Percentiles rank a stretch among this genome's conserved stretches.
These are phyloP conservation scores for Neoaliturus tenellus DNA, from an alignment of 2,888 invertebrate species.

Conservation along the genomic window DNA sequence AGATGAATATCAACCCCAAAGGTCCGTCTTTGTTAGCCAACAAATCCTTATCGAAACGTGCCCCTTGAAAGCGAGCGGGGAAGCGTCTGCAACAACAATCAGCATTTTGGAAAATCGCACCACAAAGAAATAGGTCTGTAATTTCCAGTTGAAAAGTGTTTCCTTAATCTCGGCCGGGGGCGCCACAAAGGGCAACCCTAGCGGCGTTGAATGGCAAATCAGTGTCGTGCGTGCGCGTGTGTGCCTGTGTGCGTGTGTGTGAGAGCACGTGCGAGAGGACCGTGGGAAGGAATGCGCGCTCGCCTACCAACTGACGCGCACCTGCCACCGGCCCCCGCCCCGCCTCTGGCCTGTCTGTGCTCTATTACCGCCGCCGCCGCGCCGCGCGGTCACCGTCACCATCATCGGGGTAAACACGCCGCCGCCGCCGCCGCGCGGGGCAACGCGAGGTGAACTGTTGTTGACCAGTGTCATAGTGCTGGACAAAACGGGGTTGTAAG, in stretches of 20 bases:
- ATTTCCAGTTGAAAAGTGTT: constrained; percentile 52
- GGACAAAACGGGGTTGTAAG: too few species aligned
- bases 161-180: constrained; percentile 39
- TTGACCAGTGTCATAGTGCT: too few species aligned
- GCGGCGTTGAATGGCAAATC: constrained; percentile 44
- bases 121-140: constrained; percentile 50
- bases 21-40: constrained; percentile 25
- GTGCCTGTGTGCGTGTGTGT: constrained; percentile 51
- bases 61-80: constrained; percentile 19
- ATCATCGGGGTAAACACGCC: not conserved
- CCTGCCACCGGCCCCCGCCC: constrained; percentile 29
- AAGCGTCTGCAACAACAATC: constrained; percentile 46
- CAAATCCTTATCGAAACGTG: constrained; percentile 27
- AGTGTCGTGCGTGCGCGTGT: constrained; percentile 16
- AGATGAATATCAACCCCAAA: constrained; percentile 20
- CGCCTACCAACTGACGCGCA: constrained; percentile 60
- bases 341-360: constrained; percentile 1
- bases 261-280: constrained; percentile 51
- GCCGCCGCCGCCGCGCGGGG: too few species aligned
- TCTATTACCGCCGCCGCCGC: constrained; percentile 43
- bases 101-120: constrained; percentile 32
- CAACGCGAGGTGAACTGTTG: too few species aligned
- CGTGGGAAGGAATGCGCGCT: constrained; percentile 53
- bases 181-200: constrained; percentile 14
- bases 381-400: not conserved